These are phyloP conservation scores for Rattus rattus DNA, from an alignment of 2,113 vertebrate genomes.

Conservation along the genomic window DNA sequence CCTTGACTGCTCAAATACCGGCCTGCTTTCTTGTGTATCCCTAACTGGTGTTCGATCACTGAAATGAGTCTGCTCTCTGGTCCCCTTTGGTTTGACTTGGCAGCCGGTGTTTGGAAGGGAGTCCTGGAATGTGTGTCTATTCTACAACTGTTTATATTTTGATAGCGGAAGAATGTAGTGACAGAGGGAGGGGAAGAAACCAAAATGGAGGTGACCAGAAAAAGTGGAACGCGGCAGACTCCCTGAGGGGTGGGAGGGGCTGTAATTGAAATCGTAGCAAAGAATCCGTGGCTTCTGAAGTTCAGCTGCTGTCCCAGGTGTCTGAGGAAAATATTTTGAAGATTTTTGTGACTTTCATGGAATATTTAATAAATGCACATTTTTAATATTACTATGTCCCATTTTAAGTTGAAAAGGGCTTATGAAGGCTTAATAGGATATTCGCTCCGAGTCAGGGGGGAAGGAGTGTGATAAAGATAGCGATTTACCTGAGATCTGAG, in stretches of 20 bases:
- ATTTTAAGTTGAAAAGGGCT: conserved; percentile 70
- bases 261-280: neutral
- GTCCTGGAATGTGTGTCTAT: neutral
- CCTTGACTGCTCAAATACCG: neutral
- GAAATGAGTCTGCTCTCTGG: conserved; percentile 35
- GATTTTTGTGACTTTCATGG: conserved; percentile 55
- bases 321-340: conserved; percentile 57
- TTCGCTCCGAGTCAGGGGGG: conserved; percentile 36
- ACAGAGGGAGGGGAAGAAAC: neutral
- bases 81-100: conserved; percentile 20
- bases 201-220: conserved; percentile 5
- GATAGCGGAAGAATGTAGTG: neutral
- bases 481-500: conserved; percentile 64
- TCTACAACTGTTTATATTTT: conserved; percentile 18
- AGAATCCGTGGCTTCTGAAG: conserved; percentile 41
- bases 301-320: neutral
- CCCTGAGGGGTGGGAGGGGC: neutral
- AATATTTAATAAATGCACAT: conserved; percentile 59
- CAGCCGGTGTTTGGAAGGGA: conserved; percentile 26
- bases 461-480: conserved; percentile 24
- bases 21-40: conserved; percentile 16
- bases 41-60: conserved; percentile 6
- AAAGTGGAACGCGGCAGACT: neutral
- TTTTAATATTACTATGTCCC: conserved; percentile 44
- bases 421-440: conserved; percentile 57